phyloP scores from a whole-genome alignment of 1,140 invertebrate species.

The Pogonomyrmex barbatus region DNA sequence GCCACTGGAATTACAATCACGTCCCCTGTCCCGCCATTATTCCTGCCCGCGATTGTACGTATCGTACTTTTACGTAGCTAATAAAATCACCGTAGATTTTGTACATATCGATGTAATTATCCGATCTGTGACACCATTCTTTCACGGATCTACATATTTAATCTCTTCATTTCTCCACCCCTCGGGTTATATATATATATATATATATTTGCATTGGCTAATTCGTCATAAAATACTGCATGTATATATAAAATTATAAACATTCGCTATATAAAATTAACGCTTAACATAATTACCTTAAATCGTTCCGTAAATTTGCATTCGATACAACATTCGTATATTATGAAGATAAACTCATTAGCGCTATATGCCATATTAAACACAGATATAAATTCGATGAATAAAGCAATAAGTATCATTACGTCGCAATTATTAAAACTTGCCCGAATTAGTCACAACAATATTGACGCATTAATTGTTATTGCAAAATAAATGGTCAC shows the following conservation, averaged over 20 bases:
- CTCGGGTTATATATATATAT: not conserved
- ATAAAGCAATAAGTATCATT: not conserved
- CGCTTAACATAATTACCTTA: not conserved
- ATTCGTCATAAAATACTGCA: not conserved
- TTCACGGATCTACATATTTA: slow-evolving; percentile 23
- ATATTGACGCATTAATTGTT: not conserved
- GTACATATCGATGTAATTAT: slow-evolving; percentile 16
- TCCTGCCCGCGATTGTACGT: slow-evolving; percentile 17
- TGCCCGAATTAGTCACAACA: not conserved
- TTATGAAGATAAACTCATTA: not conserved
- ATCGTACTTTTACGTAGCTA: slow-evolving; percentile 49
- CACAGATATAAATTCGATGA: slow-evolving; percentile 19
- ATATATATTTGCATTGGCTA: not conserved
- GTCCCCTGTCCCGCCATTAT: not conserved
- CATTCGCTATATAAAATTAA: not conserved
- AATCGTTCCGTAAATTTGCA: slow-evolving; percentile 15
- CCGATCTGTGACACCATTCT: slow-evolving; percentile 25
- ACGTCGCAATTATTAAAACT: not conserved
- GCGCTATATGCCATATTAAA: not conserved
- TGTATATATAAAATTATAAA: slow-evolving; percentile 5
- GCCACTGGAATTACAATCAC: slow-evolving; percentile 43
- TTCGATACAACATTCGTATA: not conserved
- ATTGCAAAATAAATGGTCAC: not conserved
- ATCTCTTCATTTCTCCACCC: not conserved
- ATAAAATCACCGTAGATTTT: slow-evolving; percentile 51